Evolutionary conservation across 2,113 vertebrate species (phyloP).

Genomic region (Neodon shergylaensis): DNA sequence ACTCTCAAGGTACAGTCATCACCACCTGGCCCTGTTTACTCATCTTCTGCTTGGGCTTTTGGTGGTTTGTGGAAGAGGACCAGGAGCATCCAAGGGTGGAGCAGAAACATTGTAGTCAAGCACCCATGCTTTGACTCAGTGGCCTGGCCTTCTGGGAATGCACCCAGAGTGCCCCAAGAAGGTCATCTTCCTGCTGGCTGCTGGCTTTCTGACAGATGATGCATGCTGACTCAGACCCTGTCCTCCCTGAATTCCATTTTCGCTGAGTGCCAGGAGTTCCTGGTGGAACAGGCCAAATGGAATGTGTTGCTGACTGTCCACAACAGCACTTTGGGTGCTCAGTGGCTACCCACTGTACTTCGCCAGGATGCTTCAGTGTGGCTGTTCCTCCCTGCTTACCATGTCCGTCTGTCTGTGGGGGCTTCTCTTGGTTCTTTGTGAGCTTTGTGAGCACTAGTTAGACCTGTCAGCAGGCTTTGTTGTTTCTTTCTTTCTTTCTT

Average conservation of each 20-base stretch:
- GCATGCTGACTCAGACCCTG: constrained; percentile 53
- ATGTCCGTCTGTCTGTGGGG: background rate
- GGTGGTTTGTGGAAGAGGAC: background rate
- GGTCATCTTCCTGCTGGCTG: constrained; percentile 4
- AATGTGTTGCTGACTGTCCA: background rate
- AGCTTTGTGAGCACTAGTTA: background rate
- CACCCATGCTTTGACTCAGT: background rate
- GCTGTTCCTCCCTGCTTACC: background rate
- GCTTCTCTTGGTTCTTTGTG: background rate
- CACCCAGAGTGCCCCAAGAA: background rate
- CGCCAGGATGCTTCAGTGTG: background rate
- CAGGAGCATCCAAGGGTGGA: background rate
- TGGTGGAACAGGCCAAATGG: constrained; percentile 6
- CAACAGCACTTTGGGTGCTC: background rate
- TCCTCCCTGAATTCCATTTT: background rate
- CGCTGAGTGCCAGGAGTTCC: background rate
- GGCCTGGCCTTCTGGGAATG: constrained; percentile 51
- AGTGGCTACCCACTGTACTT: background rate
- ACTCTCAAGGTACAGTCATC: background rate
- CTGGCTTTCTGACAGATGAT: background rate
- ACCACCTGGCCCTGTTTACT: background rate
- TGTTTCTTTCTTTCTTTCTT: background rate
- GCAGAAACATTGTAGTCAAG: background rate
- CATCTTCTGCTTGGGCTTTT: background rate
- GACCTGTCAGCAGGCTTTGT: too few relatives aligned